Evolutionary conservation across 2,113 vertebrate genomes (phyloP).

Genomic region (Hylia prasina): DNA sequence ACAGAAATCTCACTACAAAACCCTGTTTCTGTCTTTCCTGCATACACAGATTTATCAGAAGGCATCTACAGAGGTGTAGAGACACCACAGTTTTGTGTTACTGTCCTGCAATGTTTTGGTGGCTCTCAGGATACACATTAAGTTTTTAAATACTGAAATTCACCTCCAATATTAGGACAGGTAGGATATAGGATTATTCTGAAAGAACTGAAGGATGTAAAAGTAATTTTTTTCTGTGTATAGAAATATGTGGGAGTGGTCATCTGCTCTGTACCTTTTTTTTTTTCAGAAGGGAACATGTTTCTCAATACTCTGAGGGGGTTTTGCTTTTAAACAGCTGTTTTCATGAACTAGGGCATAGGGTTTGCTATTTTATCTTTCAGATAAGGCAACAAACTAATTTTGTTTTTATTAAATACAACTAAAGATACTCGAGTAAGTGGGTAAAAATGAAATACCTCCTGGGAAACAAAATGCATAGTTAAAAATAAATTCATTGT

Average conservation of each 20-base stretch:
- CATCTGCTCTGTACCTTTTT: not conserved
- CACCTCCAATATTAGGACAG: not conserved
- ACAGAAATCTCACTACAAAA: not conserved
- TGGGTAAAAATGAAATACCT: conserved; percentile 2
- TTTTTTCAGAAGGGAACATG: not conserved
- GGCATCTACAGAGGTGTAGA: not conserved
- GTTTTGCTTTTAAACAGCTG: not conserved
- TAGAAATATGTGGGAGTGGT: not conserved
- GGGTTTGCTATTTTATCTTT: not conserved
- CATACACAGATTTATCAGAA: not conserved
- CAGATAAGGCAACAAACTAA: not conserved
- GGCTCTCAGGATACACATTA: not conserved
- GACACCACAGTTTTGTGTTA: not conserved
- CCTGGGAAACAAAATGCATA: conserved; percentile 24
- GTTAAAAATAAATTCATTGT: conserved; percentile 47
- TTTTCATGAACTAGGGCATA: not conserved
- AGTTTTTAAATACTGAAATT: not conserved
- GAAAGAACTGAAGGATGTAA: not conserved
- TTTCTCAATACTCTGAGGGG: not conserved
- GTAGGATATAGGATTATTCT: not conserved
- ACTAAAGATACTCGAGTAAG: not conserved
- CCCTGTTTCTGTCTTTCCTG: not conserved
- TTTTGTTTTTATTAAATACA: not conserved
- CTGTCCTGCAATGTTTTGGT: not conserved
- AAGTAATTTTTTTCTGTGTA: not conserved